phyloP scores from a whole-genome alignment of 2,113 vertebrate genomes.

The Candoia aspera region DNA sequence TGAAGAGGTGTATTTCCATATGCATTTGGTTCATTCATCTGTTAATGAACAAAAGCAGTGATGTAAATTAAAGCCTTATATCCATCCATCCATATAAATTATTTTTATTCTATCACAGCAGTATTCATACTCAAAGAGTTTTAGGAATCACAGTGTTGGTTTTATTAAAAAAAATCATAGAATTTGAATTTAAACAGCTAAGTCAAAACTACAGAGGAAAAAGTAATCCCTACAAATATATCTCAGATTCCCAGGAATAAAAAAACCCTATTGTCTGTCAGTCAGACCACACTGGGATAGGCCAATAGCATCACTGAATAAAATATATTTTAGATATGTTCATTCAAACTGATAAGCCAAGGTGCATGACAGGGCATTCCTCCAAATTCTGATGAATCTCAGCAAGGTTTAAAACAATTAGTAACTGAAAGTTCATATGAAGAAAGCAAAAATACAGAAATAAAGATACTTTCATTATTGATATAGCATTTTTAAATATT shows the following conservation, averaged over 20 bases:
- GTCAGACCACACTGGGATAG: background rate
- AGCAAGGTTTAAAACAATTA: background rate
- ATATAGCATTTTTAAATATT: background rate
- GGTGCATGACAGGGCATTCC: background rate
- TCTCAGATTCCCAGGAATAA: background rate
- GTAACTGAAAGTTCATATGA: background rate
- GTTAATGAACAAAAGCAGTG: slow-evolving; percentile 2
- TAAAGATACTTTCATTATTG: background rate
- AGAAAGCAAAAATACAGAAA: background rate
- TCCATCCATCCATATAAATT: background rate
- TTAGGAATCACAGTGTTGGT: background rate
- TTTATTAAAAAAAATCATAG: background rate
- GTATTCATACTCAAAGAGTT: background rate
- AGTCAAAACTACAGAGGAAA: background rate
- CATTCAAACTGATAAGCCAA: background rate
- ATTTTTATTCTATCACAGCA: slow-evolving; percentile 1
- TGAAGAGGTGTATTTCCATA: slow-evolving; percentile 97
- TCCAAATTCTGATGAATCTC: background rate
- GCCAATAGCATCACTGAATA: background rate
- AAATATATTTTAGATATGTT: background rate
- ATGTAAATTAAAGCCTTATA: background rate
- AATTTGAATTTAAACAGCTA: background rate
- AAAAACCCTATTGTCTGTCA: background rate
- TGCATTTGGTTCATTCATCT: slow-evolving; percentile 97
- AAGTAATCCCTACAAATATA: background rate